A percentile compares a stretch with the other conserved stretches of the same genome.
Conservation (phyloP, 2,888 invertebrate genomes). For the Rhagonycha lutea region DNA sequence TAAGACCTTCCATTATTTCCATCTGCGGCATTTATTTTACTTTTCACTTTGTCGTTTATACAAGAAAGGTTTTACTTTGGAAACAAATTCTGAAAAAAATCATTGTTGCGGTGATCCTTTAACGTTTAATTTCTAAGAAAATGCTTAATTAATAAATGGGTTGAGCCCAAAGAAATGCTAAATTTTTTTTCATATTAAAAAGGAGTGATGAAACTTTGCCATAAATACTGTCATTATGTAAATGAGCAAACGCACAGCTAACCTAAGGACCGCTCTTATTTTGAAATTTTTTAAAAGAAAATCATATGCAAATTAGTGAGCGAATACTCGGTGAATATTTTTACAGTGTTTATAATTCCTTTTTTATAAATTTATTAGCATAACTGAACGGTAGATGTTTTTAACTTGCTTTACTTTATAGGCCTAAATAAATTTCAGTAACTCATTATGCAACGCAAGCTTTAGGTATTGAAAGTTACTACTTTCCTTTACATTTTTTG, state of each 20-base stretch:
- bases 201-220: constrained; percentile 35
- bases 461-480: constrained; percentile 26
- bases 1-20: constrained; percentile 56
- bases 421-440: constrained; percentile 29
- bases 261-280: constrained; percentile 48
- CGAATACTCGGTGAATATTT: constrained; percentile 56
- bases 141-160: constrained; percentile 22
- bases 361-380: constrained; percentile 55
- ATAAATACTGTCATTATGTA: constrained; percentile 52
- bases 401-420: constrained; percentile 29
- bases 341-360: constrained; percentile 56
- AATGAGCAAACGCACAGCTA: constrained; percentile 49
- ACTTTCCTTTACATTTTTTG: constrained; percentile 8
- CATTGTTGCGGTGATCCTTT: constrained; percentile 15
- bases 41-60: constrained; percentile 50
- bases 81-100: constrained; percentile 22
- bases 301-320: constrained; percentile 55
- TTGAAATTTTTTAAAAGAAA: constrained; percentile 48
- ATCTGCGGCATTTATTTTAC: constrained; percentile 53
- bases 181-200: constrained; percentile 21
- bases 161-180: constrained; percentile 10
- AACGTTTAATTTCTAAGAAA: constrained; percentile 15
- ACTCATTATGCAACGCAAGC: constrained; percentile 28
- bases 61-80: constrained; percentile 35
- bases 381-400: constrained; percentile 48